Percentiles rank a stretch among this genome's conserved stretches.
Conservation (phyloP, 2,888 invertebrate genomes). For the Ectobius pallidus region DNA sequence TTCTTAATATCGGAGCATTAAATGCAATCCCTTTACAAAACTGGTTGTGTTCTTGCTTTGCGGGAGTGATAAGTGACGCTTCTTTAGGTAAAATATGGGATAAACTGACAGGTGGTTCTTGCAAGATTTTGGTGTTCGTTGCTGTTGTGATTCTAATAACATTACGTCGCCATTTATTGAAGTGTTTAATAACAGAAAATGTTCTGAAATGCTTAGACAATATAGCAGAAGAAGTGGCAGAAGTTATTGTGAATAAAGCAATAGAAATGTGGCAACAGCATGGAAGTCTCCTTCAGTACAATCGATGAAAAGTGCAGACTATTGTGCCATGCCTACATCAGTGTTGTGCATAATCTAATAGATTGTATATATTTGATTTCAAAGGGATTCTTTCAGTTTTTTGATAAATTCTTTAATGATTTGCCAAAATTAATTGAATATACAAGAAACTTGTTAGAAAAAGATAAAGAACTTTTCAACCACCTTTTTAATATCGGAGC, state of each 20-base stretch:
- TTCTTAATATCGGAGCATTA: slow-evolving; percentile 68
- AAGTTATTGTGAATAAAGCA: slow-evolving; percentile 83
- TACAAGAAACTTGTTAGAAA: slow-evolving; percentile 70
- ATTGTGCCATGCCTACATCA: too few species aligned
- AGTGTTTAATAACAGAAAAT: slow-evolving; percentile 64
- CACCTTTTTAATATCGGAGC: slow-evolving; percentile 70
- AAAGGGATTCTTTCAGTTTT: slow-evolving; percentile 74
- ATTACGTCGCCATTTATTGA: slow-evolving; percentile 68
- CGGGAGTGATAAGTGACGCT: slow-evolving; percentile 77
- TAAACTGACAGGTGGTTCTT: slow-evolving; percentile 84
- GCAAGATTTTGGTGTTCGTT: slow-evolving; percentile 79
- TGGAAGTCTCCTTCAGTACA: slow-evolving; percentile 66
- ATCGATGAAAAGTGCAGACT: too few species aligned
- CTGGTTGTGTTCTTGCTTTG: slow-evolving; percentile 86
- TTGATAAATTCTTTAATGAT: slow-evolving; percentile 69
- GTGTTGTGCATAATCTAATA: too few species aligned
- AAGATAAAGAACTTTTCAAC: slow-evolving; percentile 70
- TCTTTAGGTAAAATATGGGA: slow-evolving; percentile 87
- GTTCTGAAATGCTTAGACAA: slow-evolving; percentile 61
- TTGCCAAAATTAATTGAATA: slow-evolving; percentile 69
- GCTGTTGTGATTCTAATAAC: slow-evolving; percentile 76
- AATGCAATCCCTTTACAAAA: slow-evolving; percentile 70
- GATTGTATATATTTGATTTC: slow-evolving; percentile 84
- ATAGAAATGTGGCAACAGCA: slow-evolving; percentile 87
- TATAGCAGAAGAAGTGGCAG: slow-evolving; percentile 78